These are phyloP conservation scores for Centroberyx gerrardi DNA, from an alignment of 2,797 vertebrate genomes.

Conservation along the genomic window DNA sequence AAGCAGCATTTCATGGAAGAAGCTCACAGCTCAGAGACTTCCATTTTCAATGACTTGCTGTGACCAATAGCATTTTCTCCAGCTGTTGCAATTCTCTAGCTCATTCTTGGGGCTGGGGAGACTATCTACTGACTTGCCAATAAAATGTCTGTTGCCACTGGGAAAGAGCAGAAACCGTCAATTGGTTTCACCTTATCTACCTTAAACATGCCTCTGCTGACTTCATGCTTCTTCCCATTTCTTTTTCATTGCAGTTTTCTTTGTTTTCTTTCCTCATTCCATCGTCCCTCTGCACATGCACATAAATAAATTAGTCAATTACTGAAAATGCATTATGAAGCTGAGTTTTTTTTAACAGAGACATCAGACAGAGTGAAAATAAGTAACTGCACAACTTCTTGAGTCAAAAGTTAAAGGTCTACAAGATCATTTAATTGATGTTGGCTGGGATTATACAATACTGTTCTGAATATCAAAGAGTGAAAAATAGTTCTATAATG, in stretches of 20 bases:
- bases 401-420: constrained; percentile 19
- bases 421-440: constrained; percentile 16
- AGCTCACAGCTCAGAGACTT: constrained; percentile 67
- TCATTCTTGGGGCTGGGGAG: constrained; percentile 73
- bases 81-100: constrained; percentile 81
- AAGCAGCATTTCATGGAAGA: constrained; percentile 74
- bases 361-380: constrained; percentile 29
- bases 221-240: constrained; percentile 68
- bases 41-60: constrained; percentile 78
- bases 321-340: constrained; percentile 44
- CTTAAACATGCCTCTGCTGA: constrained; percentile 83
- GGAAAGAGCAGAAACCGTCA: constrained; percentile 76
- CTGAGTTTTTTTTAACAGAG: constrained; percentile 21
- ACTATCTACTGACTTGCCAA: constrained; percentile 81
- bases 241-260: constrained; percentile 62
- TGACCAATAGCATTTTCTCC: constrained; percentile 83
- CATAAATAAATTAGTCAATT: constrained; percentile 53
- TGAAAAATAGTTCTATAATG: constrained; percentile 2
- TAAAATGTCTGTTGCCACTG: constrained; percentile 80
- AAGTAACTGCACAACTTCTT: constrained; percentile 11
- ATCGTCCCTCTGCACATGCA: constrained; percentile 38
- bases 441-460: background rate
- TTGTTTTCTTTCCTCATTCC: constrained; percentile 54
- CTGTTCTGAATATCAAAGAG: background rate
- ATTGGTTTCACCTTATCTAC: constrained; percentile 86